These are phyloP conservation scores for Drosophila buzzatii DNA, from an alignment of 2,888 invertebrate genomes.

Conservation along the genomic window DNA sequence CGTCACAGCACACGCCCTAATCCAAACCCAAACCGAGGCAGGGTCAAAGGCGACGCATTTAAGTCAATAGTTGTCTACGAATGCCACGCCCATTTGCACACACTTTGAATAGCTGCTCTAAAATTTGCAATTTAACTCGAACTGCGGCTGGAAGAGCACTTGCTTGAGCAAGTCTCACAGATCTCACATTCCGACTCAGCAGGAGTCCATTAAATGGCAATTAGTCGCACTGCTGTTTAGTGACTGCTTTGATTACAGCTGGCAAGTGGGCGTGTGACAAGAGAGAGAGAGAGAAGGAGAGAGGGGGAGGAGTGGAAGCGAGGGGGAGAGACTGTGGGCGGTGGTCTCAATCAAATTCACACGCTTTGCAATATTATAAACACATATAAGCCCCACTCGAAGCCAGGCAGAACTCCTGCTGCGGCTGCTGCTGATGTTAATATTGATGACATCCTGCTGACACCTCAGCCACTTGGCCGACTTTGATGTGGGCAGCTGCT, in stretches of 20 bases:
- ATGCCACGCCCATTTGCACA: constrained; percentile 15
- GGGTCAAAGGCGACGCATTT: constrained; percentile 35
- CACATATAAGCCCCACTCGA: constrained; percentile 27
- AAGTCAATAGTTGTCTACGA: constrained; percentile 30
- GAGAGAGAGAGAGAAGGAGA: constrained; percentile 38
- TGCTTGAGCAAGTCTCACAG: constrained; percentile 15
- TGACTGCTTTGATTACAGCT: constrained; percentile 50
- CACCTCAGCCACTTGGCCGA: constrained; percentile 40
- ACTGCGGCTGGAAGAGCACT: constrained; percentile 2
- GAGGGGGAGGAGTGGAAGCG: background rate
- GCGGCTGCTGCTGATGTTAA: constrained; percentile 17
- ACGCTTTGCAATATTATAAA: constrained; percentile 72
- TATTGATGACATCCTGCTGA: constrained; percentile 66
- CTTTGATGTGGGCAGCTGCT: constrained; percentile 65
- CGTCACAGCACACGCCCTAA: constrained; percentile 45
- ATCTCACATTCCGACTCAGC: constrained; percentile 43
- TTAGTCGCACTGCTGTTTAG: constrained; percentile 65
- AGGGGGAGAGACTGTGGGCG: too few species aligned
- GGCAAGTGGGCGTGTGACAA: constrained; percentile 1
- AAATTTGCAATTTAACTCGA: constrained; percentile 4
- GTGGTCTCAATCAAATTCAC: constrained; percentile 63
- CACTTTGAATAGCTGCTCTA: constrained; percentile 14
- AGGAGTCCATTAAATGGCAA: constrained; percentile 69
- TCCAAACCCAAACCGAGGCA: constrained; percentile 20
- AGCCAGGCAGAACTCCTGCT: constrained; percentile 22